Base-by-base conservation (phyloP, 1,140 invertebrate species). In the Idris sp. region DNA sequence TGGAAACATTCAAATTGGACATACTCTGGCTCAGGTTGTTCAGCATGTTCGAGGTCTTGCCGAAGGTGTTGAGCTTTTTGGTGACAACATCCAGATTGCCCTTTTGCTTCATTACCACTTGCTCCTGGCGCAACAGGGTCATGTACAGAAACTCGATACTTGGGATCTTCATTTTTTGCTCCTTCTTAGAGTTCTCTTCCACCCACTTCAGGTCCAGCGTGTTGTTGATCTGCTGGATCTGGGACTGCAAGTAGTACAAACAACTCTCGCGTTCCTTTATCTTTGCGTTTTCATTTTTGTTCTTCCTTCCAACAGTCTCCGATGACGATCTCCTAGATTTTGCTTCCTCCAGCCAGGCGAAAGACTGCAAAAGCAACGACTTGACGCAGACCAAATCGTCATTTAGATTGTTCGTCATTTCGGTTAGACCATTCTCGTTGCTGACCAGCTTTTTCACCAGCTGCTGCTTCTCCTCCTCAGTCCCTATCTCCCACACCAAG, bases 311-410 rank as follows among this genome's bases (percentile, higher is more conserved):
- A 46, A 26, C 65, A 38, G 16, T 74, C 0, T 14, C 41, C 7
- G 76, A 79, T 0, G 79, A 71, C 2, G 80, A 79, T 46, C 82
- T 83, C 31, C 82, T 84, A 0, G 87, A 88, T 46, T 86, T 88
- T 0, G 85, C 85, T 61, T 89, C 88, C 65, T 89, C 88, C 0
- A 88, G 18, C 84, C 87, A 89, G 1, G 85, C 84, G 41, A 88
- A 88, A 0, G 87, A 85, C 54, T 89, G 87, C 0, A 88, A 48
- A 1, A 87, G 41, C 1, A 86, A 41, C 8, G 84, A 81, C 54
- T 87, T 88, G 2, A 88, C 76, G 19, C 80, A 84, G 1, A 83
- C 58, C 11, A 89, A 80, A 26, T 89, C 88, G 13, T 75, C 83
- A 2, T 76, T 78, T 7, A 88, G 64, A 28, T 74, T 78, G 4